A percentile compares a stretch with the other conserved stretches of the same genome.
phyloP scores from a whole-genome alignment of 2,113 vertebrate genomes.

The Sprattus sprattus region DNA sequence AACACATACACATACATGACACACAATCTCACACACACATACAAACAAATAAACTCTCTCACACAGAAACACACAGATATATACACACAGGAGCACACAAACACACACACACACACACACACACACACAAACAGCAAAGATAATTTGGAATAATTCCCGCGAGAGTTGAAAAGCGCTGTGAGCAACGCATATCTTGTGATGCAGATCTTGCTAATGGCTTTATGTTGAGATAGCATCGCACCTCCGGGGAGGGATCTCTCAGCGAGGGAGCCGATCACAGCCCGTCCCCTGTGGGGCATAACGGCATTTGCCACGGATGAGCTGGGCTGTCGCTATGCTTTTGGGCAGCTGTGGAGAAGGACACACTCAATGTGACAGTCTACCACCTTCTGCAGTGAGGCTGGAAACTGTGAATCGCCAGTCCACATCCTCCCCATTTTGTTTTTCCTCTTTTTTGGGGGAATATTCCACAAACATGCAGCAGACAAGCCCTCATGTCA shows the following conservation, averaged over 20 bases:
- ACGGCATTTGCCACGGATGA: slow-evolving; percentile 70
- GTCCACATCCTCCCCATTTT: slow-evolving; percentile 23
- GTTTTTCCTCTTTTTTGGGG: not conserved
- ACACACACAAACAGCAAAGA: slow-evolving; percentile 40
- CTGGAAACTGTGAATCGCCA: slow-evolving; percentile 44
- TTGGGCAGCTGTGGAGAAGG: slow-evolving; percentile 62
- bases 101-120: not conserved
- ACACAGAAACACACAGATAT: not conserved
- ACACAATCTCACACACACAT: not conserved
- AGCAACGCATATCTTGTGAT: slow-evolving; percentile 50
- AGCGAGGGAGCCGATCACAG: slow-evolving; percentile 68
- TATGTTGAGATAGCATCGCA: slow-evolving; percentile 68
- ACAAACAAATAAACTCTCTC: not conserved
- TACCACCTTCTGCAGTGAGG: slow-evolving; percentile 54
- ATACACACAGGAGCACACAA: not conserved
- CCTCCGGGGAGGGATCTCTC: slow-evolving; percentile 63
- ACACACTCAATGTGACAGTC: slow-evolving; percentile 61
- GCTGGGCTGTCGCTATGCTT: slow-evolving; percentile 67
- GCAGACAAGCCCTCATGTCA: not conserved
- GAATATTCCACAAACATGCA: not conserved
- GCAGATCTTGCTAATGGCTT: slow-evolving; percentile 65
- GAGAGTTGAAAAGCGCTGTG: slow-evolving; percentile 57
- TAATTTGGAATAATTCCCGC: slow-evolving; percentile 58
- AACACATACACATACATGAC: not conserved
- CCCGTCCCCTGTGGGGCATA: slow-evolving; percentile 67